Base-by-base conservation (phyloP, 1,140 invertebrate species). In the Drosophila arizonae region DNA sequence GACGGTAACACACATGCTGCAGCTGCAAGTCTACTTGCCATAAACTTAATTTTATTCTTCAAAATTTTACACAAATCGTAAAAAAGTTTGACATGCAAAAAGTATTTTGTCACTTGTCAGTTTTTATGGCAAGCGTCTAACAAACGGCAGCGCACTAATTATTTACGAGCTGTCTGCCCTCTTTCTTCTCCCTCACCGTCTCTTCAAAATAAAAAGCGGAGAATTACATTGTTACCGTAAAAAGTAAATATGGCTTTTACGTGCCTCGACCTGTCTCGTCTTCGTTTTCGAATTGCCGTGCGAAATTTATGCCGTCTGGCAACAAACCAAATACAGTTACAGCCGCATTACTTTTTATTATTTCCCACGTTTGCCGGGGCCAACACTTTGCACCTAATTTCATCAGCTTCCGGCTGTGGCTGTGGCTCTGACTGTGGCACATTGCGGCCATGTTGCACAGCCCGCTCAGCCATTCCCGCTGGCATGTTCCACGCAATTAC, bases 331-430 rank as follows among this genome's bases (percentile, higher is more conserved):
- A 64, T n/a, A 72, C 48, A 60, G 48, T 61, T 68, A 46, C 30
- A 61, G 56, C 50, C 39, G 52, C 56, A 75, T 65, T 70, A 77
- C 71, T 77, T 77, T 86, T 72, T 72, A 43, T 70, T 76, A 73
- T 74, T 69, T 64, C 52, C 43, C 50, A 69, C 57, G 58, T 76
- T 72, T 76, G 72, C 57, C 58, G 73, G 57, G 56, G 45, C 60
- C 48, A 81, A 64, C 77, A 86, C 45, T 76, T 77, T 74, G 78
- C 84, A 86, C 76, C 72, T 64, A 79, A 82, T 86, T 84, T 76
- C 62, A 33, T 51, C 41, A 64, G 61, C 70, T 87, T 73, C 52
- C 57, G 67, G 21, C 21, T 24, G 21, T 2, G 21, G 67, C 50
- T 41, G 52, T 46, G 51, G 48, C 58, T 24, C 1, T 24, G 21